A percentile compares a stretch with the other conserved stretches of the same genome.
phyloP scores from a whole-genome alignment of 2,888 invertebrate species.

The Brenthis hecate region DNA sequence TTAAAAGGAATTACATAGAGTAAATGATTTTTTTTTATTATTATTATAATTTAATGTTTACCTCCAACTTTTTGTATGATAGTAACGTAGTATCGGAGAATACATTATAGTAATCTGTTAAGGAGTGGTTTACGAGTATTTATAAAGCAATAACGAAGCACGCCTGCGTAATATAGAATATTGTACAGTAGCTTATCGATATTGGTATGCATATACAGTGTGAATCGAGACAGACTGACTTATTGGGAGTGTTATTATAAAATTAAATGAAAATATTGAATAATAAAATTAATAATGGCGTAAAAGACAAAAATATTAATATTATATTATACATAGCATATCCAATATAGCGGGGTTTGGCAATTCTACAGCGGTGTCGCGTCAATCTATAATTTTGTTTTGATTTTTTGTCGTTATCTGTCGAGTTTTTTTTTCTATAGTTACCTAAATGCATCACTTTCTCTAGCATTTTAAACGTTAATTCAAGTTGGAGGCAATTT shows the following conservation, averaged over 20 bases:
- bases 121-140: conserved; percentile 43
- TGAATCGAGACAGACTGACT: conserved; percentile 35
- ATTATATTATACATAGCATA: no score
- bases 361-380: no score
- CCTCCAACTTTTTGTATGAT: conserved; percentile 70
- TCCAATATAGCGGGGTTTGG: no score
- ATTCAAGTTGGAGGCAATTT: no score
- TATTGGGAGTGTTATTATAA: conserved; percentile 27
- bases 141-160: conserved; percentile 55
- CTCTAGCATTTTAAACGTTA: no score
- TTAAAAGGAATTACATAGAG: conserved; percentile 74
- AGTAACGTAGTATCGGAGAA: conserved; percentile 52
- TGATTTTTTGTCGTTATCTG: no score
- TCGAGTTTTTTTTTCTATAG: no score
- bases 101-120: conserved; percentile 58
- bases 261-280: conserved; percentile 4
- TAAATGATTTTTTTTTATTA: conserved; percentile 64
- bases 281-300: background rate
- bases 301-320: background rate
- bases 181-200: conserved; percentile 48
- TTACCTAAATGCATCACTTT: no score
- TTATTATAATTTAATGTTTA: conserved; percentile 69
- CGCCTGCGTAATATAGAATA: conserved; percentile 49
- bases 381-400: no score
- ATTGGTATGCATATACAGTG: conserved; percentile 43